These are phyloP conservation scores for Genyomyrus donnyi DNA, from an alignment of 2,113 vertebrate genomes.

Conservation along the genomic window DNA sequence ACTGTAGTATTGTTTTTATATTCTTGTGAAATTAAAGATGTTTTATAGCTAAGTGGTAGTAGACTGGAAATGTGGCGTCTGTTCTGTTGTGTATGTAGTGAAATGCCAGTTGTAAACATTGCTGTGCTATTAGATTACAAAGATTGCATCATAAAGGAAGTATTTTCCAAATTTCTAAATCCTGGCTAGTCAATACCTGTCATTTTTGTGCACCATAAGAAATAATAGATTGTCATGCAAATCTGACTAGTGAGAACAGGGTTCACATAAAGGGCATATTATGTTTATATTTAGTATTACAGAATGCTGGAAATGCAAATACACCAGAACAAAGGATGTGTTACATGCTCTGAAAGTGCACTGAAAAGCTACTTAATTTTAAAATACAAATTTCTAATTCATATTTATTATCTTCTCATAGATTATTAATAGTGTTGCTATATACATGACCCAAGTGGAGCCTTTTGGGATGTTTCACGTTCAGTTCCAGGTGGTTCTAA, in stretches of 20 bases:
- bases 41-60: neutral
- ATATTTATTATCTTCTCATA: neutral
- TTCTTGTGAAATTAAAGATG: neutral
- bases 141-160: neutral
- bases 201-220: neutral
- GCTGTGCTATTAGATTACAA: neutral
- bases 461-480: neutral
- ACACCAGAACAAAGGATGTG: neutral
- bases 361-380: neutral
- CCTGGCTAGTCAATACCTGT: neutral
- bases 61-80: neutral
- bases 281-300: neutral
- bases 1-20: neutral
- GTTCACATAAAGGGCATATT: neutral
- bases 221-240: neutral
- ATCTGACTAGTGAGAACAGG: neutral
- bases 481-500: neutral
- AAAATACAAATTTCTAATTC: neutral
- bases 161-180: neutral
- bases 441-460: neutral
- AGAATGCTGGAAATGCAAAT: neutral
- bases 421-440: neutral
- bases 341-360: neutral
- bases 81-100: neutral
- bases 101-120: neutral